Evolutionary conservation across 92 coral and sea anemone species (phyloP), one percentile per base, ranked within the genome.

Genomic region (Meandrina meandrites): DNA sequence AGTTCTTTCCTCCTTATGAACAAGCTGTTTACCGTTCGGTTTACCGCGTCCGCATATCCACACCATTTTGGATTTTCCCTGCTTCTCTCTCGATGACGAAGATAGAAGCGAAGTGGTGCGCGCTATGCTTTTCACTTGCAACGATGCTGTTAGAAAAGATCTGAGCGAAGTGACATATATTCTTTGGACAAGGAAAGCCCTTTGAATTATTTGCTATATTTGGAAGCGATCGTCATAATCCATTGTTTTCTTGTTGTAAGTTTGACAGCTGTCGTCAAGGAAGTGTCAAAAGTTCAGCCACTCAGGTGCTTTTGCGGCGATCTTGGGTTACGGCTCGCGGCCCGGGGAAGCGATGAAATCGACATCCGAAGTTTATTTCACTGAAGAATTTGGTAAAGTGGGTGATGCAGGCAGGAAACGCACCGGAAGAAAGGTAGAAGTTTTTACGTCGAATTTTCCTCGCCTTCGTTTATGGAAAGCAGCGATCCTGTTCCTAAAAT

Each of bases 1-100:
- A 45, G 98, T 95, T 69, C 92, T 91, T 37, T 89, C 92, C 22
- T 86, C 88, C 27, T 84, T 87, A 0, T 74, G 87, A 14, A 93
- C 93, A 24, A 91, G 79, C 69, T 34, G 88, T 40, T 50, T 64
- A 5, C 34, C 57, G 22, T 72, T 71, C 36, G 64, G 66, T 71
- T 72, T 72, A 36, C 47, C 35, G 1, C 89, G 76, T 14, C 89
- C 89, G 75, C 89, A 86, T 78, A 79, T 79, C 89, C 84, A 79
- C 58, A 86, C 89, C 89, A 86, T 86, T 68, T 71, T 79, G 76
- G 58, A 21, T 54, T 62, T 48, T 15, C 15, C 76, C 67, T 66
- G 24, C 69, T 28, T 56, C 31, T 1, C 60, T 83, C 72, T 54
- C 34, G n/a, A 28, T 31, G 51, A 14, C 16, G 36, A 84, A 56